phyloP scores from a whole-genome alignment of 2,888 invertebrate genomes.

The Lasioglossum oenotherae region DNA sequence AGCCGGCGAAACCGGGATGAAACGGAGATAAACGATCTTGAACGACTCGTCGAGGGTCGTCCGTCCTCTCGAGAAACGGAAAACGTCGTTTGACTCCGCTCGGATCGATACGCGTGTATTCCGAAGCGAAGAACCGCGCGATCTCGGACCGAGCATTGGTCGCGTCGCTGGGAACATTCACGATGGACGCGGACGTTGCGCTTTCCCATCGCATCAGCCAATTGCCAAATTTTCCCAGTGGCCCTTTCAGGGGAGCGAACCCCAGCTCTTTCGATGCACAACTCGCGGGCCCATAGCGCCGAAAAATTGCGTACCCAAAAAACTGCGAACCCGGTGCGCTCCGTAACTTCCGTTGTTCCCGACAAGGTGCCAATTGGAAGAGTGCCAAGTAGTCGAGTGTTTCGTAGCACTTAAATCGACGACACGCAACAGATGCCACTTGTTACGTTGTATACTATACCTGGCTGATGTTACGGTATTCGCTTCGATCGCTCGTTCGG shows the following conservation, averaged over 20 bases:
- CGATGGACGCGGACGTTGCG: background rate
- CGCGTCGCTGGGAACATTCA: background rate
- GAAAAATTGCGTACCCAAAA: slow-evolving; percentile 27
- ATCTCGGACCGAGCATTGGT: background rate
- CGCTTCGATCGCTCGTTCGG: slow-evolving; percentile 13
- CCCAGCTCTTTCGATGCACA: background rate
- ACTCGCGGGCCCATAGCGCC: background rate
- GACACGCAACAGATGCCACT: slow-evolving; percentile 83
- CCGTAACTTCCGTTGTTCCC: slow-evolving; percentile 74
- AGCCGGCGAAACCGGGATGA: background rate
- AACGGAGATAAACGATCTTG: slow-evolving; percentile 1
- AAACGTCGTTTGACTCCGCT: background rate
- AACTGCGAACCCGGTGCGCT: slow-evolving; percentile 33
- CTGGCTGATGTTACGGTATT: slow-evolving; percentile 3
- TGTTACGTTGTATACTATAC: slow-evolving; percentile 77
- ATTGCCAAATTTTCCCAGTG: background rate
- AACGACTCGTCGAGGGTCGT: background rate
- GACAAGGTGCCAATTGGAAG: slow-evolving; percentile 81
- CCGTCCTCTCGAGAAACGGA: background rate
- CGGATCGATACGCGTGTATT: slow-evolving; percentile 1
- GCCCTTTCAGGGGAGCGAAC: background rate
- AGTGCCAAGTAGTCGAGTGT: slow-evolving; percentile 80
- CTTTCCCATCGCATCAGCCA: background rate
- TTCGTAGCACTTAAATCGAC: slow-evolving; percentile 76
- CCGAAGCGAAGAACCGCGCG: background rate